Percentiles rank a stretch among this genome's conserved stretches.
Conservation (phyloP, 2,113 vertebrate genomes). For the Mustela lutreola region DNA sequence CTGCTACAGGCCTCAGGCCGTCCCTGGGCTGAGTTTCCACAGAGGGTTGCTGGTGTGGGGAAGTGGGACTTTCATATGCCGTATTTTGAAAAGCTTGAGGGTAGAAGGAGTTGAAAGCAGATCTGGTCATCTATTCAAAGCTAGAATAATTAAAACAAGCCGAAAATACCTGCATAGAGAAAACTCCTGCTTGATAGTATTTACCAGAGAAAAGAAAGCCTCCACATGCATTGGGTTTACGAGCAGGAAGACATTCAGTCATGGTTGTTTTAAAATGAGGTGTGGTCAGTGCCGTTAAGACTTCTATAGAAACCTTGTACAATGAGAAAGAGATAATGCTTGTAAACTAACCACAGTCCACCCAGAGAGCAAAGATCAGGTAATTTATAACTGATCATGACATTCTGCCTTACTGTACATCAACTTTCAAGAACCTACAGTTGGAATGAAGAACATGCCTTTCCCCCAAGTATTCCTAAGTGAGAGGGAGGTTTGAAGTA, state of each 20-base stretch:
- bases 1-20: not conserved
- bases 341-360: not conserved
- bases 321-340: not conserved
- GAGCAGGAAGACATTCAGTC: not conserved
- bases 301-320: not conserved
- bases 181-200: not conserved
- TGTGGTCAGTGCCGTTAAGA: not conserved
- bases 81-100: not conserved
- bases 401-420: not conserved
- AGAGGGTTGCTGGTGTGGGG: not conserved
- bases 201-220: not conserved
- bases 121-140: constrained; percentile 32
- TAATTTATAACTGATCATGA: not conserved
- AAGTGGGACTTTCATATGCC: not conserved
- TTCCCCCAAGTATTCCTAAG: not conserved
- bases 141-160: constrained; percentile 63
- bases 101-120: constrained; percentile 48
- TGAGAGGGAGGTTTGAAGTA: not conserved
- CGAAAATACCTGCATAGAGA: constrained; percentile 23
- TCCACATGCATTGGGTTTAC: not conserved
- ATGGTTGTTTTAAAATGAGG: not conserved
- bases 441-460: not conserved
- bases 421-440: not conserved
- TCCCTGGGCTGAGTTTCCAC: not conserved
- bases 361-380: not conserved